These are phyloP conservation scores for Diplazon laetatorius DNA, from an alignment of 2,888 invertebrate species.

Conservation along the genomic window DNA sequence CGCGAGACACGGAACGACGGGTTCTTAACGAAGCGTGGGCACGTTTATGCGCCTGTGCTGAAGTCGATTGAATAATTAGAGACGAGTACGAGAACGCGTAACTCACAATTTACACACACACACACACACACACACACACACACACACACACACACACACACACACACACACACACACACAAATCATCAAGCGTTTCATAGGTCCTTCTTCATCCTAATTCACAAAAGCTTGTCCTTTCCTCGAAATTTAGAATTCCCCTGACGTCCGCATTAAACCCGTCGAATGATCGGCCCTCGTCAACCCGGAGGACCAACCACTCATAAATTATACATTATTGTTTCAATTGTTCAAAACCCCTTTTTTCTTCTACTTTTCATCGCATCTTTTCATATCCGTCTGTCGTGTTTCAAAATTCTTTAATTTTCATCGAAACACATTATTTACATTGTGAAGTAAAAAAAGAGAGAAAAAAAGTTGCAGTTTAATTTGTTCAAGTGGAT, in stretches of 20 bases:
- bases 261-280: slow-evolving; percentile 14
- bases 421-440: no score
- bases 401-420: not conserved
- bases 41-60: slow-evolving; percentile 68
- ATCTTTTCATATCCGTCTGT: not conserved
- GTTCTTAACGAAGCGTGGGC: slow-evolving; percentile 74
- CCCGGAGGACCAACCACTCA: no score
- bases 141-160: no score
- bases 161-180: not conserved
- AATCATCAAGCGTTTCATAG: no score
- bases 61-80: slow-evolving; percentile 76
- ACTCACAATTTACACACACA: not conserved
- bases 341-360: no score
- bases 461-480: no score
- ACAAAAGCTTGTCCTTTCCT: slow-evolving; percentile 20
- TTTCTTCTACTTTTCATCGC: no score
- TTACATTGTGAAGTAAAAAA: no score
- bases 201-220: slow-evolving; percentile 21
- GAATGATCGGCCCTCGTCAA: no score
- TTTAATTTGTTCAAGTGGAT: no score
- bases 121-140: no score
- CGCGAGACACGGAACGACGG: slow-evolving; percentile 53
- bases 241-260: slow-evolving; percentile 27
- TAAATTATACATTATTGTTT: no score
- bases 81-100: slow-evolving; percentile 45